Evolutionary conservation across 2,888 invertebrate species (phyloP).

Genomic region (Callimorpha dominula): DNA sequence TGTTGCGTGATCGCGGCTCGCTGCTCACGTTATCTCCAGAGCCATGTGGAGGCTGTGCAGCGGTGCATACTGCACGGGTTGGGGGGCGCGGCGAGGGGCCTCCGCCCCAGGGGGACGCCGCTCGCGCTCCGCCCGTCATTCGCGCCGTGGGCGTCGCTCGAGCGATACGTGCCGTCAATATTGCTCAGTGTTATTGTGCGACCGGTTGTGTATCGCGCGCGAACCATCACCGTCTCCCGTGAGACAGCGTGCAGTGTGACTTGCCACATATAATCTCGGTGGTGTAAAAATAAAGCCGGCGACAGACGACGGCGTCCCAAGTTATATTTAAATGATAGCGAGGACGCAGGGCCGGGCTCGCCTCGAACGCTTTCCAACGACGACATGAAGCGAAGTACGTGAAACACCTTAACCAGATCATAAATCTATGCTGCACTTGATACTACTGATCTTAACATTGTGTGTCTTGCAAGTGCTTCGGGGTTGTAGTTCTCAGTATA

Average conservation of each 20-base stretch:
- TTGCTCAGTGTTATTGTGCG: conserved; percentile 46
- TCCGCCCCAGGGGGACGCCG: conserved; percentile 55
- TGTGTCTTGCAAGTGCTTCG: conserved; percentile 48
- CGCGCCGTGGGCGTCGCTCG: conserved; percentile 70
- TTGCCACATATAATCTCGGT: conserved; percentile 69
- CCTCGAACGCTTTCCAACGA: conserved; percentile 72
- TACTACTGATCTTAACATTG: conserved; percentile 54
- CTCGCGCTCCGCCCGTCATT: conserved; percentile 67
- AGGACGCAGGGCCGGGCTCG: conserved; percentile 74
- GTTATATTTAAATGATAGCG: conserved; percentile 86
- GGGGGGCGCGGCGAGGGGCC: conserved; percentile 48
- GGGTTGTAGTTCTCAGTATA: conserved; percentile 31
- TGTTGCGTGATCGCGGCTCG: conserved; percentile 62
- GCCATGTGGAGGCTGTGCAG: conserved; percentile 81
- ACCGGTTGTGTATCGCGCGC: conserved; percentile 48
- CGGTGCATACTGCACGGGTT: conserved; percentile 76
- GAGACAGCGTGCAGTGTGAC: conserved; percentile 74
- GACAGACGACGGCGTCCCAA: conserved; percentile 81
- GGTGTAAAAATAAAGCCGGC: conserved; percentile 85
- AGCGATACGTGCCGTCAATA: conserved; percentile 55
- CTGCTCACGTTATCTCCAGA: conserved; percentile 68
- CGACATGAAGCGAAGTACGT: conserved; percentile 85
- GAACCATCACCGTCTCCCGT: conserved; percentile 63
- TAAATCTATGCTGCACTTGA: conserved; percentile 59
- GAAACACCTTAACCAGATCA: conserved; percentile 67